Base-by-base conservation (phyloP, 1,140 invertebrate genomes). In the Caenorhabditis brenneri region DNA sequence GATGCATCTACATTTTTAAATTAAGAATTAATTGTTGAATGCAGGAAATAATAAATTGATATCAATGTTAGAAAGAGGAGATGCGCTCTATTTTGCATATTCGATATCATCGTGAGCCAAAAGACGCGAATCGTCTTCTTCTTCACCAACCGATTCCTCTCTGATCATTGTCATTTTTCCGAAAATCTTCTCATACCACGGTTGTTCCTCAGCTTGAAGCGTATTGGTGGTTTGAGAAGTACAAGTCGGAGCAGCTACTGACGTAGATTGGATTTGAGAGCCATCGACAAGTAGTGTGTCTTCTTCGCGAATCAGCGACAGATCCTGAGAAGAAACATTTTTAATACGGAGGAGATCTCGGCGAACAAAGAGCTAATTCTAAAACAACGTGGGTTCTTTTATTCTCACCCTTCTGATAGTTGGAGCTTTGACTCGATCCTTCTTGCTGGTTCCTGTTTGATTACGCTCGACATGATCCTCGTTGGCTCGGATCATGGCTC, bases 241-340 rank as follows among this genome's bases (percentile, higher is more conserved):
- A 7, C n/a, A 12, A 42, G 39, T 42, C 39, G 65, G 9, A 46
- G 36, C 65, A 16, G 19, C 36, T 24, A 15, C 6, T 15, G 36
- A 15, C 12, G 65, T 24, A 7, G 65, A 46, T 74, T 74, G 33
- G 10, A 74, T 31, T 24, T 39, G 65, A 42, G 65, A 74, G 9
- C 36, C 65, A 19, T 74, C 65, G 22, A 74, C 65, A 15, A 74
- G 65, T 29, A 74, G 29, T 22, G 65, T 74, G 15, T 74, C 36
- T n/a, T 81, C 80, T 24, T 81, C 80, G 6, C 48, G 80, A 81
- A 81, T 81, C 51, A 81, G 33, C 10, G 80, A 81, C 16, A 81
- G 53, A 36, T 81, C 80, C 49, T 74, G 36, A n/a, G 5, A 51
- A 51, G 1, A 51, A n/a, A 0, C 49, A 1, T n/a, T 51, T 19